Conservation (phyloP, 2,888 invertebrate genomes). For the Mayetiola destructor region DNA sequence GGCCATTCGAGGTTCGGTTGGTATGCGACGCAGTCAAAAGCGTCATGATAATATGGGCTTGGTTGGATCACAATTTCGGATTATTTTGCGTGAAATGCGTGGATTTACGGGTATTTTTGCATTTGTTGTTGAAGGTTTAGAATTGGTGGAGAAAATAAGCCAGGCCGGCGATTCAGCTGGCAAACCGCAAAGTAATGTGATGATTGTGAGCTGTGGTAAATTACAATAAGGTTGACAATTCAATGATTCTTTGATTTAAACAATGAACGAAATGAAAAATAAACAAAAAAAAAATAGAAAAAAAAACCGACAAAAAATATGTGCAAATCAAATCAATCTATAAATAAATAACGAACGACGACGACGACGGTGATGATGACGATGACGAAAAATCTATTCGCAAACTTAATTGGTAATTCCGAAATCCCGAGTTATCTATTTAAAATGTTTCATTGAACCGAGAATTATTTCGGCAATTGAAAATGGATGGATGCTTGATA, state of each 20-base stretch:
- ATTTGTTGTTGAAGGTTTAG: constrained; percentile 63
- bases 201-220: constrained; percentile 61
- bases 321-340: too few relatives aligned
- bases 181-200: constrained; percentile 57
- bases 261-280: too few relatives aligned
- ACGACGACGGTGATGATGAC: background rate
- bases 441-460: too few relatives aligned
- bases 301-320: too few relatives aligned
- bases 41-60: constrained; percentile 64
- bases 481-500: too few relatives aligned
- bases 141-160: constrained; percentile 62
- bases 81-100: constrained; percentile 66
- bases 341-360: background rate
- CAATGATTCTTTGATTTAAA: background rate
- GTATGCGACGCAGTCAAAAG: constrained; percentile 67
- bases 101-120: constrained; percentile 73
- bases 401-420: too few relatives aligned
- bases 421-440: too few relatives aligned
- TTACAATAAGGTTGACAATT: constrained; percentile 37
- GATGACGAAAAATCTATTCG: too few relatives aligned
- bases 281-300: too few relatives aligned
- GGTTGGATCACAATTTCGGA: constrained; percentile 74
- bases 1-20: constrained; percentile 61
- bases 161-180: constrained; percentile 63
- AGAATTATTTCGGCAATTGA: too few relatives aligned